phyloP scores from a whole-genome alignment of 2,113 vertebrate species.

The Amphiprion ocellaris region DNA sequence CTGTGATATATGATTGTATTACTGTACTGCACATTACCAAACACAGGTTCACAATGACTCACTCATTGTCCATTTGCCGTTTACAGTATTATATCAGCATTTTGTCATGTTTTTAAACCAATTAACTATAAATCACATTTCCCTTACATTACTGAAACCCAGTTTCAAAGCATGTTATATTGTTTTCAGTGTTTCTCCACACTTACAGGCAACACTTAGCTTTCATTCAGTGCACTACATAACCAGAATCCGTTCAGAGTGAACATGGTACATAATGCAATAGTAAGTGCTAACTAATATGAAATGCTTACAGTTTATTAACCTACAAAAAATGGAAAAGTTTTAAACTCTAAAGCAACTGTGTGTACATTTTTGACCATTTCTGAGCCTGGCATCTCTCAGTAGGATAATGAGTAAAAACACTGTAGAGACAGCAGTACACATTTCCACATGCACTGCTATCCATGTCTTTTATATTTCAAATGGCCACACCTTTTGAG shows the following conservation, averaged over 20 bases:
- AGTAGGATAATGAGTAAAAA: too few relatives aligned
- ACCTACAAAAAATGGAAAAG: not conserved
- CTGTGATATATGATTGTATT: not conserved
- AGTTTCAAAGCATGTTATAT: not conserved
- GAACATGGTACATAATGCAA: not conserved
- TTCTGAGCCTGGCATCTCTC: too few relatives aligned
- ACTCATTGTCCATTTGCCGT: not conserved
- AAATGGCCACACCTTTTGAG: too few relatives aligned
- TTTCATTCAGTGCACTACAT: not conserved
- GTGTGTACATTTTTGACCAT: too few relatives aligned
- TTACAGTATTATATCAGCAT: not conserved
- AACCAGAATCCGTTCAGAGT: too few relatives aligned
- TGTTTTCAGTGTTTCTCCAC: not conserved
- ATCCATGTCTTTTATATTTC: too few relatives aligned
- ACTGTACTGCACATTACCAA: not conserved
- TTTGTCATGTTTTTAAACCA: not conserved
- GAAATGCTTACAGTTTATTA: not conserved
- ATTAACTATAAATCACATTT: conserved; percentile 2
- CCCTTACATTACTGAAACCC: not conserved
- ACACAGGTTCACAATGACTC: not conserved
- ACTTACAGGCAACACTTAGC: not conserved
- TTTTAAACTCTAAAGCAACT: conserved; percentile 1
- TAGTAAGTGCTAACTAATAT: not conserved
- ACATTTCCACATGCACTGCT: too few relatives aligned
- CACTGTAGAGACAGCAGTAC: too few relatives aligned